Conservation (phyloP, 37 sponge, comb jelly and placozoan genomes). For the Tethya wilhelma region DNA sequence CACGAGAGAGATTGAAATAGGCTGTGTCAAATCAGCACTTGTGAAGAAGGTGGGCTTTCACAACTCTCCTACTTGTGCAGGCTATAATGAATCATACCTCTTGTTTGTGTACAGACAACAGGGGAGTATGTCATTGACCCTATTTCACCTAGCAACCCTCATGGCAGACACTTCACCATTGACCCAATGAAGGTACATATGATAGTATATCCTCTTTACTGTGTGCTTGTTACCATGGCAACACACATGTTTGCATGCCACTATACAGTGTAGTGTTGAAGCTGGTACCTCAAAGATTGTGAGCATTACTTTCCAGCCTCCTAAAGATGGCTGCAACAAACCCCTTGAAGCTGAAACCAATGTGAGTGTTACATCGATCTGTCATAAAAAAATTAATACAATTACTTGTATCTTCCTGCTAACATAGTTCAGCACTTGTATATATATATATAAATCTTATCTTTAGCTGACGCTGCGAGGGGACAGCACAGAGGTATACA, state of each 20-base stretch:
- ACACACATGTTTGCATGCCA: background rate
- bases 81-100: background rate
- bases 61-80: background rate
- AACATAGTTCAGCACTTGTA: no score
- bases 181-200: slow-evolving; percentile 70
- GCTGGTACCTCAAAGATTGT: slow-evolving; percentile 50
- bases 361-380: slow-evolving; percentile 38
- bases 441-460: background rate
- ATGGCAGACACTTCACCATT: slow-evolving; percentile 65
- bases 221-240: no score
- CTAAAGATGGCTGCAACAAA: slow-evolving; percentile 6
- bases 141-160: slow-evolving; percentile 9
- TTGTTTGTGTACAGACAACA: slow-evolving; percentile 28
- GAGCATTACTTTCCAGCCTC: slow-evolving; percentile 60
- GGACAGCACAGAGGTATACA: slow-evolving; percentile 18
- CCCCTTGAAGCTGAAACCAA: slow-evolving; percentile 41
- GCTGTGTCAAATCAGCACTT: slow-evolving; percentile 42
- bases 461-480: slow-evolving; percentile 69
- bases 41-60: slow-evolving; percentile 33
- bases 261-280: slow-evolving; percentile 51
- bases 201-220: no score
- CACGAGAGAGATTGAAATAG: slow-evolving; percentile 23
- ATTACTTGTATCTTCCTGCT: background rate
- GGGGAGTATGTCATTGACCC: slow-evolving; percentile 82
- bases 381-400: background rate